Evolutionary conservation across 1,140 invertebrate genomes (phyloP), one percentile per base, ranked within the genome.

Genomic region (Neodiprion pinetum): DNA sequence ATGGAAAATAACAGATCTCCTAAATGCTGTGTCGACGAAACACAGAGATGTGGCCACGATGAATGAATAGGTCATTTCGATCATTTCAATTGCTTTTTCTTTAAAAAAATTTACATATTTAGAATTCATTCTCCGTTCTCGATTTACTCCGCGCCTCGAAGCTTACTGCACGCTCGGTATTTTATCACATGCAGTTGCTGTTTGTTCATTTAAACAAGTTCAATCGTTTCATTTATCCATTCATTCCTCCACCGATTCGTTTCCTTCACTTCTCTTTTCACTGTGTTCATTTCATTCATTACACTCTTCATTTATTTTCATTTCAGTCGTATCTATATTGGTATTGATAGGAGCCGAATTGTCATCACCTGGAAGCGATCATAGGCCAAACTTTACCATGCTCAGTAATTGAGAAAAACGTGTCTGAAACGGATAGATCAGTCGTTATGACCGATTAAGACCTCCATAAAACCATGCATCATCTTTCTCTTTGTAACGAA

Each of bases 251-350:
- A 40, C 28, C 5, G 28, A 40, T 40, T 40, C 5, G 5, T 5
- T 3, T 40, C 17, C 17, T 40, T 40, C 28, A 40, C 28, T 40
- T 40, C 28, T 40, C 1, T 40, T 40, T 40, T 40, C 28, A 40
- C 5, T 40, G 28, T 40, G 28, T 40, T 40, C 28, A 40, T 40
- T 40, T 40, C 28, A 40, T 40, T 40, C 53, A 61, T 61, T 61
- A 61, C 53, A 17, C n/a, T 61, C 28, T 61, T 61, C 53, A 61
- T 61, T 61, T 61, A 61, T 61, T 61, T 61, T 61, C 53, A 17
- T 61, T 61, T 61, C 53, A 61, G 53, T 61, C 53, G 4, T 61
- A 61, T 61, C 53, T 61, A 61, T 61, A 61, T 61, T 61, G 53
- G 53, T 61, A 61, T 61, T 61, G 53, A 61, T 61, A 61, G 53